Evolutionary conservation across 2,797 vertebrate genomes (phyloP).

Genomic region (Nasua narica): DNA sequence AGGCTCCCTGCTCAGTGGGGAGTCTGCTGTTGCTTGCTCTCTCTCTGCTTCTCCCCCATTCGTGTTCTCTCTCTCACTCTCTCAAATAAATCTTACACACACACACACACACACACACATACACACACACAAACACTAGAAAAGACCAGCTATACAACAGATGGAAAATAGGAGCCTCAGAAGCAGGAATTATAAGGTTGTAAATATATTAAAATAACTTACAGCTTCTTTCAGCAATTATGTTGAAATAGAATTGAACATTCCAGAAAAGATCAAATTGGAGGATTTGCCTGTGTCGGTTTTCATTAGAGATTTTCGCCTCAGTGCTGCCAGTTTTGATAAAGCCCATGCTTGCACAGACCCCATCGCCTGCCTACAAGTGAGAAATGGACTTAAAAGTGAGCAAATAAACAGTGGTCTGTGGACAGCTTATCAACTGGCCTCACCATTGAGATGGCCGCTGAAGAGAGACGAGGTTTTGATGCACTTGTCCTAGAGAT

Average conservation of each 20-base stretch:
- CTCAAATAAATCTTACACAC: too few species aligned
- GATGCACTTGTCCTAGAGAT: not conserved
- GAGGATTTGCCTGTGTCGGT: slow-evolving; percentile 25
- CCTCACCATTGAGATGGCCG: not conserved
- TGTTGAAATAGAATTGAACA: not conserved
- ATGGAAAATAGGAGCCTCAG: not conserved
- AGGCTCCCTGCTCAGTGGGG: too few species aligned
- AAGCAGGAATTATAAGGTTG: not conserved
- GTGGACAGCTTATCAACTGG: not conserved
- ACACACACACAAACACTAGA: not conserved
- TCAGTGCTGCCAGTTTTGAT: not conserved
- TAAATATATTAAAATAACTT: slow-evolving; percentile 23
- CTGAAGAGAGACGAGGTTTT: not conserved
- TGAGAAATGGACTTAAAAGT: not conserved
- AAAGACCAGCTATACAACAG: not conserved
- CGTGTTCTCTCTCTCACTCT: too few species aligned
- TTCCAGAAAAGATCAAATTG: slow-evolving; percentile 14
- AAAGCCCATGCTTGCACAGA: not conserved
- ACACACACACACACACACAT: too few species aligned
- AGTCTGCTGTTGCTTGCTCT: too few species aligned
- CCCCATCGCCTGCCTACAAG: not conserved
- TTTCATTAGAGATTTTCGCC: slow-evolving; percentile 36
- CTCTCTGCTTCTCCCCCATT: too few species aligned
- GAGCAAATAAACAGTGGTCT: not conserved
- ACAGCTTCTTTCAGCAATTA: slow-evolving; percentile 46